Evolutionary conservation across 2,113 vertebrate genomes (phyloP).

Genomic region (Xiphias gladius): DNA sequence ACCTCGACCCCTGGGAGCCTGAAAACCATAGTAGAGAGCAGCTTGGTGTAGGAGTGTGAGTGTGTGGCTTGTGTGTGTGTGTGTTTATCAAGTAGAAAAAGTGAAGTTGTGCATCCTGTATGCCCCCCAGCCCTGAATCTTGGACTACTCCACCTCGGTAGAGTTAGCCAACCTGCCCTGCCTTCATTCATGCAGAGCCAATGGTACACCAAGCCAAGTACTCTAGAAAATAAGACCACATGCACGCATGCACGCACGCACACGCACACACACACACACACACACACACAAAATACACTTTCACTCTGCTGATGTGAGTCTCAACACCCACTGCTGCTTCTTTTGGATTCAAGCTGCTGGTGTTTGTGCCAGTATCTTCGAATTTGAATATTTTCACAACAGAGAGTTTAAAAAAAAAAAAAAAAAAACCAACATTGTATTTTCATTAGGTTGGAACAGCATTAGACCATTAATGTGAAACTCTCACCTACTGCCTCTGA

Average conservation of each 20-base stretch:
- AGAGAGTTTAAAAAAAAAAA: conserved; percentile 20
- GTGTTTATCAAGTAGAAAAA: conserved; percentile 25
- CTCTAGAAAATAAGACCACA: conserved; percentile 62
- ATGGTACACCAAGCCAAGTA: conserved; percentile 50
- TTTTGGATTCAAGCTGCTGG: conserved; percentile 48
- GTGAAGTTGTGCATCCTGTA: conserved; percentile 40
- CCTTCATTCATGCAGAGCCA: conserved; percentile 71
- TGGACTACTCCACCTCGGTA: conserved; percentile 58
- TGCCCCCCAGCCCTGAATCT: conserved; percentile 49
- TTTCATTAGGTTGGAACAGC: neutral
- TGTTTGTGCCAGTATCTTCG: conserved; percentile 45
- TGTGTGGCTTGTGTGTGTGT: conserved; percentile 10
- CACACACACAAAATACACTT: neutral
- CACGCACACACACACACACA: conserved; percentile 3
- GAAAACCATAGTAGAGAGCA: conserved; percentile 28
- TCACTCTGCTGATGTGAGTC: conserved; percentile 5
- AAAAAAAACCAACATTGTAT: neutral
- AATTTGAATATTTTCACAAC: conserved; percentile 49
- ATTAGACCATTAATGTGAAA: neutral
- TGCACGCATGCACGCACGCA: conserved; percentile 18
- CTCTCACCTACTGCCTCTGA: neutral
- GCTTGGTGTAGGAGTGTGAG: conserved; percentile 8
- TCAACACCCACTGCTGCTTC: conserved; percentile 39
- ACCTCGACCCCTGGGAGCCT: conserved; percentile 32
- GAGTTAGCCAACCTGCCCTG: conserved; percentile 51